Evolutionary conservation across 2,113 vertebrate genomes (phyloP), one percentile per base, ranked within the genome.

Genomic region (Lycaon pictus): DNA sequence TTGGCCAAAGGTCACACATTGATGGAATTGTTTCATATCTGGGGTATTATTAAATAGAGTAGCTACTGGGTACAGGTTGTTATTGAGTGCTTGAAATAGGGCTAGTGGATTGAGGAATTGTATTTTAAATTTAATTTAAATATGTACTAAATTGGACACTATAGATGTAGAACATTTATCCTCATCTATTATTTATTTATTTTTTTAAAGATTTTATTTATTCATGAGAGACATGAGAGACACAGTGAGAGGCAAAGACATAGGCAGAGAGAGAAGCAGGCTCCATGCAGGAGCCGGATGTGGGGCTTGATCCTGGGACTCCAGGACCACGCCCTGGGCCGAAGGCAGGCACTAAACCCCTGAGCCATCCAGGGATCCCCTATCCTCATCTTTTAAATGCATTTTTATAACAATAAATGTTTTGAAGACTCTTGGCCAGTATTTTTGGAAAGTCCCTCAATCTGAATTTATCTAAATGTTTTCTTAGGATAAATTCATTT

Each of bases 51-150:
- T 69, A 71, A 35, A 63, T 53, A 88, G 76, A 65, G 60, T 67
- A 56, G 76, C 55, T 51, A 53, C 19, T 94, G n/a, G 58, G 51
- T 60, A 82, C 3, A 60, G 55, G 60, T 88, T 74, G 22, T 48
- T 77, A 29, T 11, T 74, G n/a, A 88, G 60, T 8, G 23, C 72
- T 81, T 76, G 51, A 86, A 56, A 76, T 74, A 67, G 58, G 51
- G 56, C 72, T 89, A 29, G 29, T 65, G 17, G 74, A 67, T 20
- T 37, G 51, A 88, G 7, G 7, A 89, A 56, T 51, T 84, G 7
- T 6, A 20, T 95, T 96, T 93, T 92, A 81, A 88, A 32, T 77
- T 93, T 82, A 71, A 88, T 91, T 91, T 95, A 94, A 87, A 82
- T 84, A 90, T 20, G n/a, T 93, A 51, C 17, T n/a, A 0, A 25